Percentiles rank a stretch among this genome's conserved stretches.
These are phyloP conservation scores for Channa maculata DNA, from an alignment of 2,113 vertebrate genomes.

Conservation along the genomic window DNA sequence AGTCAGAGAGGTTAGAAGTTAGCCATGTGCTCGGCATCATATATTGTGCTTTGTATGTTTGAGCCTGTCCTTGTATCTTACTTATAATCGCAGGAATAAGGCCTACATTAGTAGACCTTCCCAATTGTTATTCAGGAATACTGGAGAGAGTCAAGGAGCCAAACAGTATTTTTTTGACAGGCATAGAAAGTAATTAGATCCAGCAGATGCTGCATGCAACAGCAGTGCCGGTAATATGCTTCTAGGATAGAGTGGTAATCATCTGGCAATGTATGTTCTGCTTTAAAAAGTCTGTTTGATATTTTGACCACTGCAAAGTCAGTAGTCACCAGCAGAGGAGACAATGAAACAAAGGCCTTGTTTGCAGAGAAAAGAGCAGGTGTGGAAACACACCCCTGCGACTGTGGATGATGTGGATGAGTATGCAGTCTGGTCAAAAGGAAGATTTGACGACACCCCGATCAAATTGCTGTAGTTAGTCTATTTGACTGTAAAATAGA, in stretches of 20 bases:
- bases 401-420: slow-evolving; percentile 1
- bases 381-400: slow-evolving; percentile 14
- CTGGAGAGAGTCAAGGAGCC: slow-evolving; percentile 71
- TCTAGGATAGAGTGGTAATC: slow-evolving; percentile 47
- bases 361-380: slow-evolving; percentile 54
- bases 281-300: slow-evolving; percentile 61
- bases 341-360: slow-evolving; percentile 22
- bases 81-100: slow-evolving; percentile 49
- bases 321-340: neutral
- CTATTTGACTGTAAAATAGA: too few species aligned
- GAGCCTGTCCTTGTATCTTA: slow-evolving; percentile 22
- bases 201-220: slow-evolving; percentile 68
- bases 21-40: too few species aligned
- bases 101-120: slow-evolving; percentile 56
- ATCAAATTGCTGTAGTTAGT: too few species aligned
- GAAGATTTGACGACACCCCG: slow-evolving; percentile 15
- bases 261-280: slow-evolving; percentile 21
- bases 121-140: slow-evolving; percentile 63
- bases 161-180: slow-evolving; percentile 73
- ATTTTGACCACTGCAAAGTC: neutral
- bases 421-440: slow-evolving; percentile 31
- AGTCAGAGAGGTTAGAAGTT: too few species aligned
- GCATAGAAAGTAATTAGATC: slow-evolving; percentile 78
- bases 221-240: slow-evolving; percentile 70
- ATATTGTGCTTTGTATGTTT: too few species aligned